Conservation (phyloP, 92 coral and sea anemone genomes). For the Porites cylindrica region DNA sequence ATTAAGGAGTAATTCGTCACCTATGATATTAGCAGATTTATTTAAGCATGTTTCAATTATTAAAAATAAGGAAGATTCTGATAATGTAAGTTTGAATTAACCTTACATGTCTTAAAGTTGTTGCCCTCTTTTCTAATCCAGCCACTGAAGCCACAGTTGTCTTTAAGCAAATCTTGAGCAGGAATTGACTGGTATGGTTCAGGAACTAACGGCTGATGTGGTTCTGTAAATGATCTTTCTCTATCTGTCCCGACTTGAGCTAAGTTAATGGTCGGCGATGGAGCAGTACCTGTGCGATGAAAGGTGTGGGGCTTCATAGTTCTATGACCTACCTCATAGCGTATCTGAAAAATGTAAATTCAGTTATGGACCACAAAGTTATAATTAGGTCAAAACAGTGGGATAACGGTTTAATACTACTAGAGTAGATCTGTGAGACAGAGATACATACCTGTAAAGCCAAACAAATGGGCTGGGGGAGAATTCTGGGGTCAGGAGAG, state of each 20-base stretch:
- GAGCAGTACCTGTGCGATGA: neutral
- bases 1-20: no score
- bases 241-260: neutral
- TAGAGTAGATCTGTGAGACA: neutral
- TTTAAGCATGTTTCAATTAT: no score
- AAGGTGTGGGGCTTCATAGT: slow-evolving; percentile 21
- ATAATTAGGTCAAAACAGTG: no score
- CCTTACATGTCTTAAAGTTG: slow-evolving; percentile 80
- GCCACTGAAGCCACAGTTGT: slow-evolving; percentile 90
- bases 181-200: slow-evolving; percentile 93
- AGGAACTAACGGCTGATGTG: slow-evolving; percentile 38
- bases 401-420: no score
- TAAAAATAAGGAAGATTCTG: no score
- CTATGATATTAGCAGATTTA: no score
- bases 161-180: slow-evolving; percentile 79
- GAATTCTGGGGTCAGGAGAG: no score
- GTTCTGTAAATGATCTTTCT: slow-evolving; percentile 14
- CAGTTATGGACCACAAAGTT: neutral
- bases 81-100: neutral
- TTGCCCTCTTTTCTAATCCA: slow-evolving; percentile 95
- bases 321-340: neutral
- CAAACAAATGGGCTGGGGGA: neutral
- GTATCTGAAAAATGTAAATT: neutral
- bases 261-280: neutral
- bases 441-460: neutral